Base-by-base conservation (phyloP, 2,888 invertebrate species). In the Selenia dentaria region DNA sequence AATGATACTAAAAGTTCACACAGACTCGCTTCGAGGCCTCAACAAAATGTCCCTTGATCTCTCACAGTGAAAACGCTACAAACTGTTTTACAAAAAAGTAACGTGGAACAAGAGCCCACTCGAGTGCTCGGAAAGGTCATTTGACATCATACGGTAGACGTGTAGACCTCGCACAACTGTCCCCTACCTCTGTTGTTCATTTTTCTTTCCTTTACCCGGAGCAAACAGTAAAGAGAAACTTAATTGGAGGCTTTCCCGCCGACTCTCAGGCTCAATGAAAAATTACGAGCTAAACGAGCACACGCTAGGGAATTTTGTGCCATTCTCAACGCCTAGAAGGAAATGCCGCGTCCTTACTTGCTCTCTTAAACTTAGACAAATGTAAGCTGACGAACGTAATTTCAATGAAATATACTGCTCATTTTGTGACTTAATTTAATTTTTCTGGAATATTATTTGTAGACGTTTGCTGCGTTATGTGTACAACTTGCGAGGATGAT, bases 211-310 rank as follows among this genome's bases (percentile, higher is more conserved):
- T 72, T 82, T 82, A 75, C 75, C 70, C 77, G 70, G 72, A 68
- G 73, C 79, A 83, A 83, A 82, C 82, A 80, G 83, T 82, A 89
- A 89, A 88, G 88, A 87, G 90, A 88, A 88, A 88, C 88, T 89
- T 89, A 90, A 90, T 90, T 90, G 90, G 84, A 82, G 88, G 88
- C 84, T 82, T 86, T 83, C 72, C 76, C 74, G 74, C 76, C 83
- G 81, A 84, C 82, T 84, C 85, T 81, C 81, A 71, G 83, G 76
- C 87, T 86, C 90, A 90, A 89, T 90, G 89, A 90, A 88, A 90
- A 89, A 90, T 90, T 89, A 90, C 86, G 86, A 86, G 85, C 77
- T 79, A 89, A 88, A 87, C 83, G 88, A 85, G 86, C 81, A 79
- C 81, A 85, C 87, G 83, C 86, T 70, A 55, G 86, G 84, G 85